Percentiles rank a stretch among this genome's conserved stretches.
Conservation (phyloP, 64 coral and sea anemone species). For the Dendrophyllia cribrosa region DNA sequence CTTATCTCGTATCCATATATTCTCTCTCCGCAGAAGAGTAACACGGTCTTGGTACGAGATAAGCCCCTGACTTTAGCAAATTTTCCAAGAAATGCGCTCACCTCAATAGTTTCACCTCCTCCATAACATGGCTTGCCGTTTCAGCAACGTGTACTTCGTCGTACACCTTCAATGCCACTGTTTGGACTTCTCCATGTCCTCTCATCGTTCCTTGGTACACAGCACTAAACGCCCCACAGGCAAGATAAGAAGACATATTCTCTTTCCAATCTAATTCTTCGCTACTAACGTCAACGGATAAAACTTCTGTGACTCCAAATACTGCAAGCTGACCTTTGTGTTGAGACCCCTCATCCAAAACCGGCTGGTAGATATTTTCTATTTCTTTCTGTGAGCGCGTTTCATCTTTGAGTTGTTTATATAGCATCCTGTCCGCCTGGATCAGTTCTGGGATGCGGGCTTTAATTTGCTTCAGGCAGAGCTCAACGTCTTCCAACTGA, state of each 20-base stretch:
- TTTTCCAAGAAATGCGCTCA: not conserved
- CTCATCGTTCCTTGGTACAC: not conserved
- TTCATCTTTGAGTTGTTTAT: not conserved
- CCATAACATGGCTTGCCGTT: not conserved
- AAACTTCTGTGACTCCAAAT: not conserved
- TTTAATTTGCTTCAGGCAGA: not conserved
- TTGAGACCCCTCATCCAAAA: not conserved
- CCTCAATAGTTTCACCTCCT: constrained; percentile 13
- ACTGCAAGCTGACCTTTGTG: not conserved
- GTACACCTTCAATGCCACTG: constrained; percentile 7
- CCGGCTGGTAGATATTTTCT: not conserved
- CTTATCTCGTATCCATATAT: too few species aligned
- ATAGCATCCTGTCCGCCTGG: not conserved
- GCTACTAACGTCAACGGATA: not conserved
- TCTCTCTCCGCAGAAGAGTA: too few species aligned
- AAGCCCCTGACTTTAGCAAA: too few species aligned
- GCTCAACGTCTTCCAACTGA: not conserved
- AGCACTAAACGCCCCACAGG: not conserved
- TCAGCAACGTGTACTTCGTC: not conserved
- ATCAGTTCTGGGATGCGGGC: not conserved
- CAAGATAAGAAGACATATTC: not conserved
- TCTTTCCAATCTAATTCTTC: not conserved
- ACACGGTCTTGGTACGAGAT: too few species aligned
- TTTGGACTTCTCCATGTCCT: not conserved
- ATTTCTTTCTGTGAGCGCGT: not conserved